Evolutionary conservation across 2,797 vertebrate species (phyloP), one percentile per base, ranked within the genome.

Genomic region (Parotocinclus haroldoi): DNA sequence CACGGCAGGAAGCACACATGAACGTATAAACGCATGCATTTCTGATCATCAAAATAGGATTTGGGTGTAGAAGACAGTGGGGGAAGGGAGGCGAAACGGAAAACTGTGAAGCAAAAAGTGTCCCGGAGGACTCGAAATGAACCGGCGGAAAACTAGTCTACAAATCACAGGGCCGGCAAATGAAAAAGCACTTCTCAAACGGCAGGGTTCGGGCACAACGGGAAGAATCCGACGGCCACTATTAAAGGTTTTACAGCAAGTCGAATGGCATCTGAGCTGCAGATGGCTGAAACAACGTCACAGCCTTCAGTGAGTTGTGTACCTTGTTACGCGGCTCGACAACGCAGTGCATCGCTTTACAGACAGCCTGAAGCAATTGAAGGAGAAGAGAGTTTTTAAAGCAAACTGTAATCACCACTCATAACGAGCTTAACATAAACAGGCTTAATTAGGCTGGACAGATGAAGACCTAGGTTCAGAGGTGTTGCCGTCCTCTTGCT

Each of bases 251-350:
- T 44, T 12, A 10, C 14, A 57, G 57, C 54, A 71, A 58, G 66
- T 37, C 66, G 52, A 7, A 54, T 17, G 40, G 54, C 67, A 69
- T 75, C 44, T 74, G 50, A 70, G 19, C 51, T 63, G 27, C 14
- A 54, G n/a, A 27, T 48, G 39, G 39, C 13, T 52, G 17, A 50
- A 58, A 61, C 13, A 63, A 46, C 52, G 3, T 6, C 46, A 37
- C 36, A 70, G 9, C 57, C 11, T 52, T 50, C 14, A 58, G 53
- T 76, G 54, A 17, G 40, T 65, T 57, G 52, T 82, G 78, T 90
- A 92, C 91, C 91, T 92, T 91, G 67, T 90, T 90, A 74, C 83
- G 86, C 40, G 86, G 78, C 71, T 92, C 89, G 80, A 88, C 75
- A 84, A 86, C 81, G 82, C 87, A 89, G 80, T 89, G 89, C 73